Evolutionary conservation across 2,113 vertebrate genomes (phyloP).

Genomic region (Sinocyclocheilus anophthalmus): DNA sequence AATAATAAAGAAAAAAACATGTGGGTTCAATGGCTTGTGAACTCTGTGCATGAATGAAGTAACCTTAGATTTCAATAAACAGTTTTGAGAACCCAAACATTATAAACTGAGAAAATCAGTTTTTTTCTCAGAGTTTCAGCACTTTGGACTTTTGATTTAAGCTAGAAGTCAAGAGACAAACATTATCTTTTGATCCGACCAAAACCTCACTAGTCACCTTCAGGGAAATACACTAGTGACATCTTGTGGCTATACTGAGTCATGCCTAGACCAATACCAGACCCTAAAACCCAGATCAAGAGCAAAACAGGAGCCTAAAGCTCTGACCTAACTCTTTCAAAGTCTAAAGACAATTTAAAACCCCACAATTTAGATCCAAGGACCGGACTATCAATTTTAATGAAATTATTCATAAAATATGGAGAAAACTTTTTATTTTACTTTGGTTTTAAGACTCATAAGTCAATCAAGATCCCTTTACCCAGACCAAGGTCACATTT

Average conservation of each 20-base stretch:
- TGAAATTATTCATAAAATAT: too few species aligned
- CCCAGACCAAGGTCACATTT: background rate
- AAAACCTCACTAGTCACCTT: background rate
- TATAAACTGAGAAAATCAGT: background rate
- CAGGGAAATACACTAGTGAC: conserved; percentile 32
- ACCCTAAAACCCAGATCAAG: background rate
- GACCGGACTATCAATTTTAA: background rate
- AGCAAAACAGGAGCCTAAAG: background rate
- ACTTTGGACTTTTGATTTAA: background rate
- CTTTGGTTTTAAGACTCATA: background rate
- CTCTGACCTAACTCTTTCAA: background rate
- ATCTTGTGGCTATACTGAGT: conserved; percentile 29
- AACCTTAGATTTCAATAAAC: background rate
- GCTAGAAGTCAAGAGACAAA: background rate
- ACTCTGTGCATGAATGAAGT: background rate
- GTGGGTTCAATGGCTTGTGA: background rate
- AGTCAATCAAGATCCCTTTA: background rate
- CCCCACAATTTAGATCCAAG: background rate
- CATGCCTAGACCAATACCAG: background rate
- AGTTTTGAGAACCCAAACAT: background rate
- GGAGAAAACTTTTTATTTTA: background rate
- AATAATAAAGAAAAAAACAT: background rate
- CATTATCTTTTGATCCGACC: background rate
- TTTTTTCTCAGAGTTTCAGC: background rate
- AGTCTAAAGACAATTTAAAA: background rate